Base-by-base conservation (phyloP, 2,888 invertebrate species). In the Amphipyra berbera region DNA sequence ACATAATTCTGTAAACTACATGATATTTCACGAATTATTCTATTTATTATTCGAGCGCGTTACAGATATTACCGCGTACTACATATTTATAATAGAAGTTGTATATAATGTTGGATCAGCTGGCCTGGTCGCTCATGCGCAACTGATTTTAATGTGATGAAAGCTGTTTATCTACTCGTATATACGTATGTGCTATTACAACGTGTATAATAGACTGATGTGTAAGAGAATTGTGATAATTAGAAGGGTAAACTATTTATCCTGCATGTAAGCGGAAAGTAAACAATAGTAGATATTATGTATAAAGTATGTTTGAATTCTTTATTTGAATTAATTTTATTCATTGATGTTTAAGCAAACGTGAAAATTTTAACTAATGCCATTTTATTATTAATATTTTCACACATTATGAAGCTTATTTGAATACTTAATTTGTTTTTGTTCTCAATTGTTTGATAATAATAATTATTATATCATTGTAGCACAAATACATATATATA, bases 171-270 rank as follows among this genome's bases (percentile, higher is more conserved):
- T 62, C n/a, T 38, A 65, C 33, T 35, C 56, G 27, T 65, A 45
- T 57, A 61, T 67, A 70, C 50, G 65, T 76, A 70, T 78, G 62
- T 82, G 73, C 73, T 77, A 53, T 70, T 83, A 82, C 80, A 87
- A 83, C 85, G 82, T 87, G 85, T 81, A 67, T 71, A 79, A 79
- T 77, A 70, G 92, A 93, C 92, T 93, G 93, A 92, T 88, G 89
- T 89, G 88, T 85, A 86, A 85, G 85, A 84, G 84, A 88, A 83
- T 87, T 93, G 93, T 93, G 93, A 92, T 93, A 93, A 86, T 88
- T 88, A 89, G 88, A 76, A 76, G 82, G 82, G 72, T 84, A 76
- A 84, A 74, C 75, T 81, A 77, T 76, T 71, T 79, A 60, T 68
- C 67, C 74, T 65, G 76, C 73, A 65, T 77, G 63, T 78, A 76